phyloP scores from a whole-genome alignment of 2,888 invertebrate species.

The Drosophila bunnanda region DNA sequence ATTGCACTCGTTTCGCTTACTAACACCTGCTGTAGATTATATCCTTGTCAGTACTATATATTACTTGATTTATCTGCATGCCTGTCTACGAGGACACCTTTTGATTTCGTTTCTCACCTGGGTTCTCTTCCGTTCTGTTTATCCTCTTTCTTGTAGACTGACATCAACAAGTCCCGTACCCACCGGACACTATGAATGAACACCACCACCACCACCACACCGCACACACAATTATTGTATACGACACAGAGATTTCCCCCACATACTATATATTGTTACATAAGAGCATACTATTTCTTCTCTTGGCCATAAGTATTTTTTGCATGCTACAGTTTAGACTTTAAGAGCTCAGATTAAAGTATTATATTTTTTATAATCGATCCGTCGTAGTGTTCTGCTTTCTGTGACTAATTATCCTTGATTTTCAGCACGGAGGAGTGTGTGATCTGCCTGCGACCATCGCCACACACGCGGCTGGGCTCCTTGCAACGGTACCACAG shows the following conservation, averaged over 20 bases:
- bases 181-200: slow-evolving; percentile 79
- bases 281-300: slow-evolving; percentile 7
- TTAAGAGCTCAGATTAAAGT: slow-evolving; percentile 59
- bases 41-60: not conserved
- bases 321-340: slow-evolving; percentile 33
- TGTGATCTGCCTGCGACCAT: slow-evolving; percentile 80
- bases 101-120: slow-evolving; percentile 37
- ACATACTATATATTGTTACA: slow-evolving; percentile 10
- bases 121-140: slow-evolving; percentile 37
- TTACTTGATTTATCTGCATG: slow-evolving; percentile 11
- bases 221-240: slow-evolving; percentile 31
- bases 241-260: slow-evolving; percentile 60
- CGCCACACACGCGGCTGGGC: slow-evolving; percentile 66
- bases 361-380: slow-evolving; percentile 55
- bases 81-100: not conserved
- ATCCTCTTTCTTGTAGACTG: slow-evolving; percentile 75
- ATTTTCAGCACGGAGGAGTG: slow-evolving; percentile 83
- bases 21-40: slow-evolving; percentile 7
- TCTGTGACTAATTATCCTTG: slow-evolving; percentile 6
- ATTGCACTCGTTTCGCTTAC: slow-evolving; percentile 21
- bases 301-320: slow-evolving; percentile 42
- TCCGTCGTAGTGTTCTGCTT: not conserved
- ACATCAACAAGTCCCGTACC: slow-evolving; percentile 83
- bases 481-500: slow-evolving; percentile 67
- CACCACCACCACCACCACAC: slow-evolving; percentile 32